phyloP scores from a whole-genome alignment of 2,888 invertebrate species.

The Pachymerium ferrugineum region DNA sequence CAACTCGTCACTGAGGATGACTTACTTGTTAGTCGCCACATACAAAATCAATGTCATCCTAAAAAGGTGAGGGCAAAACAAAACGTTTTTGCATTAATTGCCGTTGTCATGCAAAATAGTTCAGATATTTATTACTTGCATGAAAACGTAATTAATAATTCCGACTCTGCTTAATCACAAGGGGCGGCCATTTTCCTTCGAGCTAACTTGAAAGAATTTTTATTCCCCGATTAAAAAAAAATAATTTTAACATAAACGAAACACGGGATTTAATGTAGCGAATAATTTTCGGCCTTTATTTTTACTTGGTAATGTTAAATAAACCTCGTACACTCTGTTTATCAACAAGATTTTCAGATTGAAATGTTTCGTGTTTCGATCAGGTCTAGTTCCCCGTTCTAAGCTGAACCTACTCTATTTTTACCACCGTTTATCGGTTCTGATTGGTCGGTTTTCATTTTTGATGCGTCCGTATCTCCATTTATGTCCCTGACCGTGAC shows the following conservation, averaged over 20 bases:
- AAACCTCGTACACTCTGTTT: constrained; percentile 1
- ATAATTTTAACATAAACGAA: background rate
- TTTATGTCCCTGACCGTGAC: too few relatives aligned
- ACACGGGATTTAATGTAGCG: background rate
- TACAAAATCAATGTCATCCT: too few relatives aligned
- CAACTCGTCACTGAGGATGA: too few relatives aligned
- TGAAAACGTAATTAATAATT: constrained; percentile 4
- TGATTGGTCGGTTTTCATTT: too few relatives aligned
- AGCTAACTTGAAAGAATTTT: background rate
- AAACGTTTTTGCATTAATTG: background rate
- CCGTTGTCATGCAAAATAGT: background rate
- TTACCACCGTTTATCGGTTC: background rate
- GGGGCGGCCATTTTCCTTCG: background rate
- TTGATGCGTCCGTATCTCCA: too few relatives aligned
- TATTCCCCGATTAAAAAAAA: background rate
- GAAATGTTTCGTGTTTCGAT: too few relatives aligned
- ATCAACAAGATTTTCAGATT: constrained; percentile 1
- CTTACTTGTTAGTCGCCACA: too few relatives aligned
- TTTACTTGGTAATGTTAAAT: background rate
- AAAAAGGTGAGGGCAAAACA: too few relatives aligned
- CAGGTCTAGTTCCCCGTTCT: background rate
- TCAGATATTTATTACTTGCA: background rate
- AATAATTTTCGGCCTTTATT: background rate
- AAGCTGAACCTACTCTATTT: background rate
- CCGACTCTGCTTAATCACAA: background rate